phyloP scores from a whole-genome alignment of 2,113 vertebrate genomes.

The Hymenochirus boettgeri region DNA sequence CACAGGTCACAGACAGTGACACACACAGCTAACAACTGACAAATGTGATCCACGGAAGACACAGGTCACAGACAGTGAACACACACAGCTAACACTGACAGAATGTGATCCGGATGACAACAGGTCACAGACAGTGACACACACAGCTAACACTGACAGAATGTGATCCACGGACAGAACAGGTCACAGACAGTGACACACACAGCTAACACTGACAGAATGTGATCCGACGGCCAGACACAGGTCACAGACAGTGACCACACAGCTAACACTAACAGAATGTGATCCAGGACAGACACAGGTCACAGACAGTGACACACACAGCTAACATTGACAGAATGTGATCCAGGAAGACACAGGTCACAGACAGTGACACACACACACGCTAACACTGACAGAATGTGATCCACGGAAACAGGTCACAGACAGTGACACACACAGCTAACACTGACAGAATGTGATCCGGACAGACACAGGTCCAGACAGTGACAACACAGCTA shows the following conservation, averaged over 20 bases:
- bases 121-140: too few relatives aligned
- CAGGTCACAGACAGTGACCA: neutral
- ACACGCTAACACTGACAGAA: neutral
- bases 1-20: too few relatives aligned
- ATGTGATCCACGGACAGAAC: neutral
- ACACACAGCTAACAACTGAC: too few relatives aligned
- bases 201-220: too few relatives aligned
- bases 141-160: too few relatives aligned
- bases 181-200: conserved; percentile 2
- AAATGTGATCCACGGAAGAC: neutral
- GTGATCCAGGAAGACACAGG: neutral
- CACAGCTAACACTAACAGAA: neutral
- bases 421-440: too few relatives aligned
- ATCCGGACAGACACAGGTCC: too few relatives aligned
- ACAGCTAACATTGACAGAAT: neutral
- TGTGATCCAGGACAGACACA: too few relatives aligned
- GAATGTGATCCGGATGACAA: neutral
- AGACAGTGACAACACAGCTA: neutral
- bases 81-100: neutral
- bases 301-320: neutral
- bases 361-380: neutral
- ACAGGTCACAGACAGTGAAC: neutral
- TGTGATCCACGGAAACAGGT: too few relatives aligned
- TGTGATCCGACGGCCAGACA: neutral
- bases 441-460: too few relatives aligned